phyloP scores from a whole-genome alignment of 2,797 vertebrate genomes.

The Dipus sagitta region DNA sequence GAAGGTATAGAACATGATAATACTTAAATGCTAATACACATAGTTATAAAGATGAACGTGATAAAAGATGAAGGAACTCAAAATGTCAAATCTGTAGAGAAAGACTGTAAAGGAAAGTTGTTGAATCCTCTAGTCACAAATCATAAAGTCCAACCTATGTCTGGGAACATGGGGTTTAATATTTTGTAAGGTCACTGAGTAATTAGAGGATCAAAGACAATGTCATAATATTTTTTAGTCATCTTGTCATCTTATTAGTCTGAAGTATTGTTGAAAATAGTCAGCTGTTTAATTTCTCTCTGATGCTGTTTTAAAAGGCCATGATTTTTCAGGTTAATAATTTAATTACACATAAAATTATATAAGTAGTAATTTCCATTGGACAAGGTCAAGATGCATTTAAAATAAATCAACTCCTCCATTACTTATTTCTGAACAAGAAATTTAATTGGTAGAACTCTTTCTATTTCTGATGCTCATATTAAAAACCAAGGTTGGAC shows the following conservation, averaged over 20 bases:
- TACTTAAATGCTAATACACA: background rate
- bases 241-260: no score
- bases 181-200: background rate
- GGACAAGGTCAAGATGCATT: background rate
- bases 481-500: no score
- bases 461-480: conserved; percentile 9
- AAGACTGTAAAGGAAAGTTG: background rate
- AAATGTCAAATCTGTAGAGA: background rate
- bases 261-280: background rate
- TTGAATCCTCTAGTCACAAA: background rate
- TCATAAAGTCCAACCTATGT: background rate
- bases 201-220: background rate
- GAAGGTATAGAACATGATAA: background rate
- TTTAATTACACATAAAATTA: conserved; percentile 65
- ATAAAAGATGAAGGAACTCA: background rate
- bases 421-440: conserved; percentile 52
- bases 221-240: no score
- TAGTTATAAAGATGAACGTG: background rate
- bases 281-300: background rate
- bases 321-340: conserved; percentile 57
- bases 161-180: background rate
- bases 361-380: conserved; percentile 63
- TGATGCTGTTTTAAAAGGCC: background rate
- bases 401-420: conserved; percentile 64
- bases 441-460: conserved; percentile 71